Evolutionary conservation across 2,888 invertebrate species (phyloP).

Genomic region (Andrena camellia): DNA sequence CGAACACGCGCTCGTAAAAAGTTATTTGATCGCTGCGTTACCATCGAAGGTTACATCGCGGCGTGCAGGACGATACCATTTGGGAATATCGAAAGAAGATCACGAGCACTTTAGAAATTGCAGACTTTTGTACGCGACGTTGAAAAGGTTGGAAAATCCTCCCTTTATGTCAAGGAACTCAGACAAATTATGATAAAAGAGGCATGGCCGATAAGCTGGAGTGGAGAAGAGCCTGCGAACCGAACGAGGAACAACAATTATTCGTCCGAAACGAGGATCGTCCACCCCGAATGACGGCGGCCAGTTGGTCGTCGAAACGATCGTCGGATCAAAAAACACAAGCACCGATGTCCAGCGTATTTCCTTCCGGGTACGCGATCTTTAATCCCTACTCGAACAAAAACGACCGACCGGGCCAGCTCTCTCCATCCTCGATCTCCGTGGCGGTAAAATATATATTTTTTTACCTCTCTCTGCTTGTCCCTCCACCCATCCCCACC

Average conservation of each 20-base stretch:
- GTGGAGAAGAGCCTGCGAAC: background rate
- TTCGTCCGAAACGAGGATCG: slow-evolving; percentile 17
- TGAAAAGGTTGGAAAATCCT: no score
- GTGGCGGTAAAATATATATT: slow-evolving; percentile 25
- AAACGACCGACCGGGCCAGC: slow-evolving; percentile 20
- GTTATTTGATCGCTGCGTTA: background rate
- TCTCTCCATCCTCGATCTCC: slow-evolving; percentile 37
- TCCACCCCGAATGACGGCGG: slow-evolving; percentile 9
- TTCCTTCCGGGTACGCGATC: slow-evolving; percentile 42
- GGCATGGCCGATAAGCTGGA: background rate
- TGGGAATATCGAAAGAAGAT: background rate
- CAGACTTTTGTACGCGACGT: no score
- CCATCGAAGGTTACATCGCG: background rate
- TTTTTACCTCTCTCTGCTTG: slow-evolving; percentile 16
- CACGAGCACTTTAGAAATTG: no score
- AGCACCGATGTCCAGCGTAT: slow-evolving; percentile 39
- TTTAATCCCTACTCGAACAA: slow-evolving; percentile 64
- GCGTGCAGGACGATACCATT: background rate
- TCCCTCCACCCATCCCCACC: slow-evolving; percentile 14
- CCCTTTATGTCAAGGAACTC: background rate
- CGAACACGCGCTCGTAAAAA: background rate
- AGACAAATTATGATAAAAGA: background rate
- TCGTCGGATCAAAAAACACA: slow-evolving; percentile 33
- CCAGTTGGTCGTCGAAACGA: slow-evolving; percentile 29
- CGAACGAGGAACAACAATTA: slow-evolving; percentile 24